Evolutionary conservation across 2,888 invertebrate species (phyloP), one percentile per base, ranked within the genome.

Genomic region (Scelioninae gen. 2): DNA sequence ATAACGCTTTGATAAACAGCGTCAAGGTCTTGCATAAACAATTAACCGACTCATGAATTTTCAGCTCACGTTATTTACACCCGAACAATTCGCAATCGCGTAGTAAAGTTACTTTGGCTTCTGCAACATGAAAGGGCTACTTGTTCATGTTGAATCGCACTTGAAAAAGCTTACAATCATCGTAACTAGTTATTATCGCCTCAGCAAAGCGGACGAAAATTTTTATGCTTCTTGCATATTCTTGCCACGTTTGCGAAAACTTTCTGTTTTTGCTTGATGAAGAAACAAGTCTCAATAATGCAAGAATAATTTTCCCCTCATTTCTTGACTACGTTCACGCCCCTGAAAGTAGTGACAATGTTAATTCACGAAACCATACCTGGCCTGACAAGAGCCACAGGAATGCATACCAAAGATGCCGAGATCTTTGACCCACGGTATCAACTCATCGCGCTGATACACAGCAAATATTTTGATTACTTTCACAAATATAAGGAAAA

Each of bases 41-140:
- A 50, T 50, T 6, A 53, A 19, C 7, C 37, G 11, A 10, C 22
- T 53, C 53, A 58, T 45, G 45, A 43, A 35, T 13, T 45, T 63
- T 63, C 22, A 19, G 13, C 9, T 35, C 33, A 35, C 25, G 35
- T 53, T 64, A 64, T 53, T 52, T 53, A 64, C 63, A 45, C 63
- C 16, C 53, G 35, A 63, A 63, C 52, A 43, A 52, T 52, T 63
- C 46, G 28, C 48, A 64, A 64, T 25, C 33, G 63, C 52, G 52
- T n/a, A 64, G 16, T 13, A 35, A 64, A 43, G 19, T 53, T 39
- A 50, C 39, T 39, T 15, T 41, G 63, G 63, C 63, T 64, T 64
- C 35, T 41, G 52, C 52, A 64, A 64, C 52, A 64, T 64, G 63
- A 53, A 64, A 64, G 63, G 63, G 63, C 63, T 52, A 52, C 43